phyloP scores from a whole-genome alignment of 2,888 invertebrate genomes.

The Tanytarsus gracilentus region DNA sequence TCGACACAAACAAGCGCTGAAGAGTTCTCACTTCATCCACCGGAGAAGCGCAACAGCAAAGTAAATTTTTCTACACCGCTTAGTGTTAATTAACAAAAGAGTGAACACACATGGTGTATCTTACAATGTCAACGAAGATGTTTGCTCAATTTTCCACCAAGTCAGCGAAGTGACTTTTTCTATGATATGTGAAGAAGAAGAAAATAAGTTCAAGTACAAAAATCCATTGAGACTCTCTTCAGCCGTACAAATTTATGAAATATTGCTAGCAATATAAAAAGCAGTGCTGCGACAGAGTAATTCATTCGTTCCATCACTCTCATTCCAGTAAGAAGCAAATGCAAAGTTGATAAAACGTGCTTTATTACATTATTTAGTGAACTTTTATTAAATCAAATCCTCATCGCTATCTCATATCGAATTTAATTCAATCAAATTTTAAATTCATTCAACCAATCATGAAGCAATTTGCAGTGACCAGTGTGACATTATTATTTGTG shows the following conservation, averaged over 20 bases:
- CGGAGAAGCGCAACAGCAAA: no score
- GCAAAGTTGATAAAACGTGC: neutral
- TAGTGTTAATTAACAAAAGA: no score
- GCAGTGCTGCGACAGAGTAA: neutral
- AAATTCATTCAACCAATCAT: no score
- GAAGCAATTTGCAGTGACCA: constrained; percentile 12
- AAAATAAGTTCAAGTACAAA: neutral
- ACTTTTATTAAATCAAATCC: neutral
- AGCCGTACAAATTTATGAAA: neutral
- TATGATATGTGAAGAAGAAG: neutral
- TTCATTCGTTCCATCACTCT: constrained; percentile 14
- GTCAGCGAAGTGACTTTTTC: no score
- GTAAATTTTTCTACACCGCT: no score
- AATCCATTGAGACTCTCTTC: neutral
- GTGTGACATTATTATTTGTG: neutral
- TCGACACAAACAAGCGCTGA: no score
- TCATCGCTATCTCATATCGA: neutral
- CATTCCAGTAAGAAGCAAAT: constrained; percentile 17
- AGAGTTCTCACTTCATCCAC: no score
- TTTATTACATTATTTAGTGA: neutral
- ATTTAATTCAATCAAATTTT: neutral
- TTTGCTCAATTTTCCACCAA: no score
- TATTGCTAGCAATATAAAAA: neutral
- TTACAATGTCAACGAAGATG: no score
- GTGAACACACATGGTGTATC: no score